phyloP scores from a whole-genome alignment of 2,797 vertebrate species.

The Echiichthys vipera region DNA sequence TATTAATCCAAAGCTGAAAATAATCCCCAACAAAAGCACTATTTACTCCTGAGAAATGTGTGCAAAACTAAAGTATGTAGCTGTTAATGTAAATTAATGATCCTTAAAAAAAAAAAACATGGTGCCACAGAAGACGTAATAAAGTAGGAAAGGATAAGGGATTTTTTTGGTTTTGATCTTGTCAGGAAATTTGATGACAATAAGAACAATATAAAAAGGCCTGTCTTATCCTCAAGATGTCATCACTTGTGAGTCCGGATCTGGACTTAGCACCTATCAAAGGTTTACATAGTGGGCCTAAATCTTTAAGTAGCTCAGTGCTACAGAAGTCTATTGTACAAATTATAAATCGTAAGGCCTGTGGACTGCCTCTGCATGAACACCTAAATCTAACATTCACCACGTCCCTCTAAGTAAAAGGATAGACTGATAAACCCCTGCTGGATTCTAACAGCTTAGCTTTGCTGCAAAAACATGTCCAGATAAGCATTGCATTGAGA shows the following conservation, averaged over 20 bases:
- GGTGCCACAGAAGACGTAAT: neutral
- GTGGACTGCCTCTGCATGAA: slow-evolving; percentile 8
- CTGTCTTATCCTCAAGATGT: neutral
- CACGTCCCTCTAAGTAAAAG: neutral
- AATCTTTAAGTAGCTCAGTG: neutral
- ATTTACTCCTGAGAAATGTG: neutral
- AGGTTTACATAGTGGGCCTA: neutral
- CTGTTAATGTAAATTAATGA: too few relatives aligned
- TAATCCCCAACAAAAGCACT: neutral
- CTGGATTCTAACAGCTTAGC: slow-evolving; percentile 22
- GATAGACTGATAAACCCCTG: slow-evolving; percentile 29
- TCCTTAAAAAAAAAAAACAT: too few relatives aligned
- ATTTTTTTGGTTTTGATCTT: too few relatives aligned
- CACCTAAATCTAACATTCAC: slow-evolving; percentile 8
- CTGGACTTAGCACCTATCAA: neutral
- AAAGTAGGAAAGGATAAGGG: too few relatives aligned
- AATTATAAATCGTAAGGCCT: neutral
- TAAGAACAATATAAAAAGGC: fast-evolving
- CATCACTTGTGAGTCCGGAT: too few relatives aligned
- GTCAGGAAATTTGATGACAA: neutral
- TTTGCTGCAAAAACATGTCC: slow-evolving; percentile 30
- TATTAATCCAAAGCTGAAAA: neutral
- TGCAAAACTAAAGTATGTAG: neutral
- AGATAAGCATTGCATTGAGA: slow-evolving; percentile 33
- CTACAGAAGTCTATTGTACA: neutral